Evolutionary conservation across 1,140 invertebrate species (phyloP).

Genomic region (Drosophila arizonae): DNA sequence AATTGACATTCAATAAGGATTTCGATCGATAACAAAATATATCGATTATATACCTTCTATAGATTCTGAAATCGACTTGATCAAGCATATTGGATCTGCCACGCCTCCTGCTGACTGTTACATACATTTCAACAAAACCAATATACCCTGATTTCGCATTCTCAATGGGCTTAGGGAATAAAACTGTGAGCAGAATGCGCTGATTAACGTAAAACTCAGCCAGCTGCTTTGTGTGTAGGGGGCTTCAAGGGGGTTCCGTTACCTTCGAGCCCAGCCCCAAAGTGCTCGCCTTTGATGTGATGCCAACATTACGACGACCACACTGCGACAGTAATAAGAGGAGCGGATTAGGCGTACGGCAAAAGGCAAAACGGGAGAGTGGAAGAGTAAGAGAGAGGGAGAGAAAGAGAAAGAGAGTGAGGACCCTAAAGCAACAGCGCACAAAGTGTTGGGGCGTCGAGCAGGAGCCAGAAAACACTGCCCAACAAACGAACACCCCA

Average conservation of each 20-base stretch:
- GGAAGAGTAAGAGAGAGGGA: slow-evolving; percentile 13
- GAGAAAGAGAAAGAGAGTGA: slow-evolving; percentile 68
- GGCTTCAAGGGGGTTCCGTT: background rate
- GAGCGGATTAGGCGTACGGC: slow-evolving; percentile 36
- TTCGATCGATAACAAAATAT: no score
- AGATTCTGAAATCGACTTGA: no score
- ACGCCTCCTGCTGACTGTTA: no score
- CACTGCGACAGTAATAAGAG: slow-evolving; percentile 59
- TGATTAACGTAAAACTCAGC: slow-evolving; percentile 57
- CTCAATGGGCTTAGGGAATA: background rate
- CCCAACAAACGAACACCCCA: background rate
- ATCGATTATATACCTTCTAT: no score
- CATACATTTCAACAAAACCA: no score
- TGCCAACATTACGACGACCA: slow-evolving; percentile 55
- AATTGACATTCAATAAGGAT: no score
- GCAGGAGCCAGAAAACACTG: slow-evolving; percentile 36
- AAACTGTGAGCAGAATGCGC: slow-evolving; percentile 25
- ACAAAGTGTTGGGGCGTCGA: slow-evolving; percentile 30
- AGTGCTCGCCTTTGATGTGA: slow-evolving; percentile 66
- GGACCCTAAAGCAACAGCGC: slow-evolving; percentile 42
- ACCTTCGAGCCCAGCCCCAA: background rate
- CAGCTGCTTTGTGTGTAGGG: slow-evolving; percentile 38
- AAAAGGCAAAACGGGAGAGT: slow-evolving; percentile 55
- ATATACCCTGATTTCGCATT: no score
- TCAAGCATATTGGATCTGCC: no score